Base-by-base conservation (phyloP, 2,888 invertebrate species). In the Arrhopalites spinosus region DNA sequence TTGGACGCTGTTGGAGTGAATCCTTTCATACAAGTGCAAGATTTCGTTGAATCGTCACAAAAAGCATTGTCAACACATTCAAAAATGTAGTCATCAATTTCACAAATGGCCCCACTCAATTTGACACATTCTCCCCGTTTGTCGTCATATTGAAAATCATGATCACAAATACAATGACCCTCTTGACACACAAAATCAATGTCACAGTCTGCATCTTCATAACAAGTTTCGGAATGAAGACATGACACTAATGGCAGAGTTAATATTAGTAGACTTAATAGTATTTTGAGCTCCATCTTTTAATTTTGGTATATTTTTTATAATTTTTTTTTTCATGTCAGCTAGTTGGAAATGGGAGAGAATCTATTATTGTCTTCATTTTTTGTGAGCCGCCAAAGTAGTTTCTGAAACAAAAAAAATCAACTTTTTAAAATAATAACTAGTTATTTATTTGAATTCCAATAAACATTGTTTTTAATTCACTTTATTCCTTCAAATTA, bases 81-180 rank as follows among this genome's bases (percentile, higher is more conserved):
- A n/a, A 23, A 64, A 43, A 50, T n/a, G 29, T 36, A 61, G 17
- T 20, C 20, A 20, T 43, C 36, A 7, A 20, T 1, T 20, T 13
- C 25, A 53, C 73, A 73, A 1, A 5, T 1, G 1, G 17, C 25
- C n/a, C 73, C 73, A 29, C 64, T 29, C 8, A 66, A 20, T 61
- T 64, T 63, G 17, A 47, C 64, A 45, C 73, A 73, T n/a, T 47
- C 43, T 1, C 29, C 53, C 3, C 20, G 13, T 5, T 29, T 27
- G 1, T 64, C 53, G 50, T 66, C 61, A 25, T 66, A 43, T 15
- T 64, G n/a, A 1, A 73, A 66, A 2, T 27, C 53, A 1, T 5
- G 5, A 66, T 73, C 56, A 64, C 73, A 73, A 53, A 73, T 56
- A 25, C 73, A 73, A 25, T 73, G 43, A 23, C 17, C 17, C 13